A percentile compares a stretch with the other conserved stretches of the same genome.
Conservation (phyloP, 1,140 invertebrate genomes). For the Zaprionus kolodkinae region DNA sequence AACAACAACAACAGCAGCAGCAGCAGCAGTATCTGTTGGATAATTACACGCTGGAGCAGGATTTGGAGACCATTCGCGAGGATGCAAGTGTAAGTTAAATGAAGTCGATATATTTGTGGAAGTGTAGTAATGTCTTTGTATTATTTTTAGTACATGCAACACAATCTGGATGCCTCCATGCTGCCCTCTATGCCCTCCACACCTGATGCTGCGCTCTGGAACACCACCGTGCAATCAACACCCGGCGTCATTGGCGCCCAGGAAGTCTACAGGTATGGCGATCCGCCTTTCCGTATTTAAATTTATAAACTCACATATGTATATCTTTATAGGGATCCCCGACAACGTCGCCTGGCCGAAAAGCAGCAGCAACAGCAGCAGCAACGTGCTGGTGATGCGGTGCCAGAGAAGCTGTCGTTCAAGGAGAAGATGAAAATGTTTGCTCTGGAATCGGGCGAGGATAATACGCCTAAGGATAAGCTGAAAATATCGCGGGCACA, state of each 20-base stretch:
- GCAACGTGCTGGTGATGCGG: conserved; percentile 87
- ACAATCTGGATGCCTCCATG: conserved; percentile 73
- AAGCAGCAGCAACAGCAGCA: conserved; percentile 90
- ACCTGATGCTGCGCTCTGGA: conserved; percentile 86
- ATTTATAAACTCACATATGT: background rate
- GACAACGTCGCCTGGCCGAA: conserved; percentile 91
- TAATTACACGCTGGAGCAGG: conserved; percentile 60
- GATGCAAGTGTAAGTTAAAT: conserved; percentile 90
- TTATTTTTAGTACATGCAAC: conserved; percentile 54
- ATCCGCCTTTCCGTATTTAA: too few species aligned
- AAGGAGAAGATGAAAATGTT: conserved; percentile 99
- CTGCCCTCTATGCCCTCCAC: conserved; percentile 86
- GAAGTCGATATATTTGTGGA: background rate
- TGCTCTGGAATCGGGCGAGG: conserved; percentile 95
- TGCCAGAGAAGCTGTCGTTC: conserved; percentile 95
- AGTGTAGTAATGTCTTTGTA: background rate
- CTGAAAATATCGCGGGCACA: conserved; percentile 97
- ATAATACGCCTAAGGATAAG: conserved; percentile 94
- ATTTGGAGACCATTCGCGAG: conserved; percentile 88
- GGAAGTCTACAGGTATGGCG: conserved; percentile 93
- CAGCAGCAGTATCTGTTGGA: conserved; percentile 66
- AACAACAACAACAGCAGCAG: conserved; percentile 43
- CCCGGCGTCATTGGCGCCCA: conserved; percentile 97
- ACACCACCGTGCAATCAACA: conserved; percentile 87
- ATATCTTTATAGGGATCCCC: conserved; percentile 89